These are phyloP conservation scores for human DNA, from an alignment of 2,113 vertebrate species.

Conservation along the genomic window GRCh38 chr18:65293501-65294000, in stretches of 20 bases:
- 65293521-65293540: constrained; percentile 22
- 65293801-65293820: not conserved
- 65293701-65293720: not conserved
- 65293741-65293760: not conserved
- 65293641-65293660: not conserved
- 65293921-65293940: not conserved
- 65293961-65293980: not conserved
- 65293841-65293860: not conserved
- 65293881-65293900: not conserved
- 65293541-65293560: constrained; percentile 48
- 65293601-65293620: not conserved
- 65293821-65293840: not conserved
- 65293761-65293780: not conserved
- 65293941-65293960: not conserved
- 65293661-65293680: not conserved
- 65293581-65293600: constrained; percentile 27
- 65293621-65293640: not conserved
- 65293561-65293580: constrained; percentile 7
- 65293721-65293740: not conserved
- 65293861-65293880: not conserved
- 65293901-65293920: not conserved
- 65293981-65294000: not conserved
- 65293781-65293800: not conserved
- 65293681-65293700: not conserved
- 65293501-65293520: not conserved